Base-by-base conservation (phyloP, 2,888 invertebrate species). In the Clunio marinus region DNA sequence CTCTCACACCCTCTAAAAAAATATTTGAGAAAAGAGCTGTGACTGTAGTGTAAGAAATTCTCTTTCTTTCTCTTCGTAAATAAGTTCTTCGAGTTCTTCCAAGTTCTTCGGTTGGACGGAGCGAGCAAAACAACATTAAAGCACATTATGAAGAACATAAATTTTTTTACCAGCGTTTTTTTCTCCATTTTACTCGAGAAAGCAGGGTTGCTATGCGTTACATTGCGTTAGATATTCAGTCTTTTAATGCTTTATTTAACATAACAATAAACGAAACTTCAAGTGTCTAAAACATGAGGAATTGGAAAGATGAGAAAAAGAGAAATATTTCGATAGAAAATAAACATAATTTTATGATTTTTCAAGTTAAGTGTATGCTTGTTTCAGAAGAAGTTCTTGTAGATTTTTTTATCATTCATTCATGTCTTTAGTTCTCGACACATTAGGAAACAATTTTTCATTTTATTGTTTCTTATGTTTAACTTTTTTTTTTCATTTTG, bases 161-260 rank as follows among this genome's bases (percentile, higher is more conserved):
- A 57, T 57, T 57, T 57, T 25, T 24, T 57, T 27, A 25, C 27
- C 51, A n/a, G 57, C 24, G 27, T 57, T 24, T 57, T 57, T 20
- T 13, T 32, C 10, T 27, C 25, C 27, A 27, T 57, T 57, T 22
- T 57, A 27, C 5, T 13, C 57, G 57, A 27, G n/a, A 8, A 22
- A 57, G 57, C 51, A 15, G 20, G 57, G 27, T n/a, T 4, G 5
- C 10, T 27, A n/a, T 13, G 25, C 2, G 57, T 57, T 57, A 22
- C n/a, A n/a, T n/a, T 15, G 57, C 57, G 13, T 25, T 13, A 57
- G 15, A 57, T 13, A 13, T 25, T 57, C 51, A 51, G 51, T 51
- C 51, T 51, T 57, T 24, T 57, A 57, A 57, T 57, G 57, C 57
- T 57, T 57, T 57, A 57, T 57, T 24, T 57, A 57, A 57, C 57